Evolutionary conservation across 2,888 invertebrate genomes (phyloP).

Genomic region (Epistrophella euchroma): DNA sequence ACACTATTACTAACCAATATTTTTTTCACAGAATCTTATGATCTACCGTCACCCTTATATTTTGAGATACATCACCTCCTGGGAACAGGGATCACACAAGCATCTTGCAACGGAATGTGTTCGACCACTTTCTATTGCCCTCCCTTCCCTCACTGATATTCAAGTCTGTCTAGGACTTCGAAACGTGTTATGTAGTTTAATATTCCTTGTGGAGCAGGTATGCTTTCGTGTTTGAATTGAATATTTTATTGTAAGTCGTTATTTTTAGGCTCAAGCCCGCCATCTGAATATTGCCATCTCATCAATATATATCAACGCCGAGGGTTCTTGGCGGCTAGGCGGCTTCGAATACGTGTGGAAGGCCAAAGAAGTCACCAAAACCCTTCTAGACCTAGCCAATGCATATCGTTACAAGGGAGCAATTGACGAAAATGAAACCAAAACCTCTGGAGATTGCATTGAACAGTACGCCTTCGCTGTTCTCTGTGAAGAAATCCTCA

Average conservation of each 20-base stretch:
- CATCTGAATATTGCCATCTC: constrained; percentile 93
- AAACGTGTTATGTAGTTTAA: constrained; percentile 91
- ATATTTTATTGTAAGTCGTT: background rate
- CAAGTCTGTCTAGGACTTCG: constrained; percentile 94
- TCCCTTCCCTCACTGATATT: constrained; percentile 88
- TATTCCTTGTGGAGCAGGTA: constrained; percentile 92
- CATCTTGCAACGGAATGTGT: constrained; percentile 93
- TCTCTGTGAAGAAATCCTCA: constrained; percentile 90
- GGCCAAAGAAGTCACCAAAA: constrained; percentile 87
- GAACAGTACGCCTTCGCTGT: constrained; percentile 92
- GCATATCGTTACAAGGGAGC: constrained; percentile 89
- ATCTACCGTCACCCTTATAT: constrained; percentile 94
- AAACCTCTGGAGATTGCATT: constrained; percentile 85
- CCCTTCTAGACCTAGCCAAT: constrained; percentile 88
- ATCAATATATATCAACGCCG: constrained; percentile 92
- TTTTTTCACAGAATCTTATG: constrained; percentile 90
- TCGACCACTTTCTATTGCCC: constrained; percentile 88
- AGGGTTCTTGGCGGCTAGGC: constrained; percentile 95
- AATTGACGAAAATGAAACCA: constrained; percentile 88
- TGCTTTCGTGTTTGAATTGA: background rate
- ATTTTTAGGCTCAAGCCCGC: constrained; percentile 87
- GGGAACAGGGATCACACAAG: constrained; percentile 90
- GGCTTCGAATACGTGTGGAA: constrained; percentile 92
- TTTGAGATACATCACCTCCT: constrained; percentile 91
- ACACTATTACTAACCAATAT: background rate